Evolutionary conservation across 1,140 invertebrate species (phyloP), one percentile per base, ranked within the genome.

Genomic region (Camponotus floridanus): DNA sequence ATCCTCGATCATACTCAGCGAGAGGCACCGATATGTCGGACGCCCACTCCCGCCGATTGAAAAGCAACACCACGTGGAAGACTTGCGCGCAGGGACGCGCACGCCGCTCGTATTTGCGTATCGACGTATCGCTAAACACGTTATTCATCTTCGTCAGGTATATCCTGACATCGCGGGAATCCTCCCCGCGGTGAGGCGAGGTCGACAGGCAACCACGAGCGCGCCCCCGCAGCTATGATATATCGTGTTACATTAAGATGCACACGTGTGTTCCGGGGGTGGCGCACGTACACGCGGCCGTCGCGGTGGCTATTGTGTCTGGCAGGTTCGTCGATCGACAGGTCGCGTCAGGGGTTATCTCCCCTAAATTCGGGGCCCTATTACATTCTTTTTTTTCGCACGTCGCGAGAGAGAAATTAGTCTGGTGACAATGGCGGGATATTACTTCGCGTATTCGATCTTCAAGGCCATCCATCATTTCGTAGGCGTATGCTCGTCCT

Each of bases 61-160:
- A 42, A 36, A 21, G 39, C 26, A 26, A 26, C 6, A 48, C 70
- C 67, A 48, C 68, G 79, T 45, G 67, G 76, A 68, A 51, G n/a
- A 51, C 6, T 9, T 18, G 36, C 33, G 18, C 5, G 64, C 13
- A 48, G 45, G 55, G 48, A 36, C 70, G 33, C 33, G n/a, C 64
- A 42, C 57, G 9, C 64, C 31, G 79, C 48, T 39, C 70, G 76
- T 88, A 89, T 90, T 90, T 89, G 88, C 87, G 90, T 91, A 91
- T 92, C 86, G 87, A 88, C 88, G 87, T 88, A 87, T 85, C 88
- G 86, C 89, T 87, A 85, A 87, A 86, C 85, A 87, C 78, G 89
- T 92, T 92, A 92, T 92, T 92, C 87, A 92, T 92, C 92, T 88
- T 92, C 91, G 91, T 92, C 92, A 91, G 68, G 42, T 81, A 78